Evolutionary conservation across 2,113 vertebrate genomes (phyloP).

Genomic region (Clarias batrachus): DNA sequence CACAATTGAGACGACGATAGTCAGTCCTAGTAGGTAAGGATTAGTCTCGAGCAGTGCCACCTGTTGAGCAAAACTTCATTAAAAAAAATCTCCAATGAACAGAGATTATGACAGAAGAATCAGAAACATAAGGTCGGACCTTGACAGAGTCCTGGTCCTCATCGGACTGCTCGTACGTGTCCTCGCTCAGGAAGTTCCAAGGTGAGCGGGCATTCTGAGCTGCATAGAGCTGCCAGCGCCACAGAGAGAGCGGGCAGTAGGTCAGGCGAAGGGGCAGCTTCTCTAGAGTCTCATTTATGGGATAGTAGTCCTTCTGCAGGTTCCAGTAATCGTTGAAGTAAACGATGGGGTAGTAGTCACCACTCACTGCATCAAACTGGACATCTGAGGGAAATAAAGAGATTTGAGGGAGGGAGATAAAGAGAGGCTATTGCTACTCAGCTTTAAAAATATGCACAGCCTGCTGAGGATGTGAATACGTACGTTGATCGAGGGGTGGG

Average conservation of each 20-base stretch:
- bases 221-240: slow-evolving; percentile 95
- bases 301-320: slow-evolving; percentile 92
- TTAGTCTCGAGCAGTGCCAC: slow-evolving; percentile 93
- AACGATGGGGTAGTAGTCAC: slow-evolving; percentile 92
- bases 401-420: neutral
- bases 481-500: slow-evolving; percentile 90
- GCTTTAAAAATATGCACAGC: neutral
- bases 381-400: slow-evolving; percentile 74
- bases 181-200: slow-evolving; percentile 92
- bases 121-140: slow-evolving; percentile 63
- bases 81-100: neutral
- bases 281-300: slow-evolving; percentile 82
- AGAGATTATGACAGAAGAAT: neutral
- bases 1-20: slow-evolving; percentile 90
- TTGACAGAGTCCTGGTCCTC: slow-evolving; percentile 97
- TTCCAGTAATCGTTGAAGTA: slow-evolving; percentile 99
- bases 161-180: slow-evolving; percentile 91
- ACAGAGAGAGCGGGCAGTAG: slow-evolving; percentile 90
- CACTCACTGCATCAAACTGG: slow-evolving; percentile 91
- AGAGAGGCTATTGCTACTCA: too few species aligned
- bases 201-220: slow-evolving; percentile 89
- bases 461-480: slow-evolving; percentile 51
- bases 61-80: slow-evolving; percentile 61
- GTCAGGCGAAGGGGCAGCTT: slow-evolving; percentile 81
- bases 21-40: slow-evolving; percentile 88